Conservation (phyloP, 2,888 invertebrate species). For the Drosophila nr. fundita region DNA sequence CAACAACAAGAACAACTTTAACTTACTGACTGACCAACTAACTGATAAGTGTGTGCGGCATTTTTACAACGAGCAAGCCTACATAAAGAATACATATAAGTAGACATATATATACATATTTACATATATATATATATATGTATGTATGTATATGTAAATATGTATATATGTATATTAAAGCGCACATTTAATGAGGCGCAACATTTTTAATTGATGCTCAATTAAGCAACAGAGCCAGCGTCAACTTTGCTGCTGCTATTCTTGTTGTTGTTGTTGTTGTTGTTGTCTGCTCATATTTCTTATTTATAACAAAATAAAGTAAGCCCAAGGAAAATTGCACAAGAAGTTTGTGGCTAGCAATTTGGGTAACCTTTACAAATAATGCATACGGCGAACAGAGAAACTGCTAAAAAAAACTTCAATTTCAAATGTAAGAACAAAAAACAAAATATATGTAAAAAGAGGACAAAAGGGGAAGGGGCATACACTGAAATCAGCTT, state of each 20-base stretch:
- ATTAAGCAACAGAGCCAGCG: conserved; percentile 56
- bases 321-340: background rate
- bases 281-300: background rate
- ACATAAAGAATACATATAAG: background rate
- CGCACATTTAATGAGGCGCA: conserved; percentile 72
- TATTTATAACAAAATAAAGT: conserved; percentile 1
- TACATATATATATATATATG: conserved; percentile 1
- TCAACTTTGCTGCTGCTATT: conserved; percentile 17
- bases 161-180: conserved; percentile 31
- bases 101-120: background rate
- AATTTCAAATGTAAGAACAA: background rate
- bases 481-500: too few species aligned
- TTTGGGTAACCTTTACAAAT: background rate
- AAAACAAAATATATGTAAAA: background rate
- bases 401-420: background rate
- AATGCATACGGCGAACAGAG: background rate
- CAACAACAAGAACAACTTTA: conserved; percentile 7
- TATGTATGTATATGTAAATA: background rate
- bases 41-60: conserved; percentile 35
- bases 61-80: conserved; percentile 20
- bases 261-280: background rate
- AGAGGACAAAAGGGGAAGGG: background rate
- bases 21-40: conserved; percentile 2
- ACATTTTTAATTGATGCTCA: conserved; percentile 79
- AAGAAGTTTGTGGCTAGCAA: background rate